Conservation (phyloP, 2,113 vertebrate genomes). For the Microcebus lehilahytsara region DNA sequence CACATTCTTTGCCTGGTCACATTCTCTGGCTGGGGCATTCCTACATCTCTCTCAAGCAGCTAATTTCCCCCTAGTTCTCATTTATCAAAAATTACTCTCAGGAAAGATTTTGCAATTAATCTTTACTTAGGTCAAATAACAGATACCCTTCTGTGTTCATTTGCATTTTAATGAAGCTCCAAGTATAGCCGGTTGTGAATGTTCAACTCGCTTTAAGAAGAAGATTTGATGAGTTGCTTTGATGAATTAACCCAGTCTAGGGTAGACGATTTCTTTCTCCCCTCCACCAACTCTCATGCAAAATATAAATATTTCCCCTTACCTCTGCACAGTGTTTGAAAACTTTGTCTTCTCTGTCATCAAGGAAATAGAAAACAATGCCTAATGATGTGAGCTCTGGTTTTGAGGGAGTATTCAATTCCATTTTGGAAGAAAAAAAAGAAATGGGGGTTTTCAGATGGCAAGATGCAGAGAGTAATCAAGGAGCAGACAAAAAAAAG, state of each 20-base stretch:
- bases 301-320: not conserved
- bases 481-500: not conserved
- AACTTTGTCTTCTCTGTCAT: not conserved
- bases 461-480: not conserved
- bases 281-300: not conserved
- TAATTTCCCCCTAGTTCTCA: not conserved
- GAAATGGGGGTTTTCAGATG: not conserved
- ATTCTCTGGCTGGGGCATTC: not conserved
- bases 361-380: not conserved
- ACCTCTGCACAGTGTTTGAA: not conserved
- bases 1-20: not conserved
- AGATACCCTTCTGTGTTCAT: not conserved
- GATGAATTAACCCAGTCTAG: not conserved
- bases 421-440: conserved; percentile 15
- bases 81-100: conserved; percentile 23
- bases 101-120: conserved; percentile 42
- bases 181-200: not conserved
- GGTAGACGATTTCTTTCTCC: not conserved
- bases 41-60: not conserved
- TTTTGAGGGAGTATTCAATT: conserved; percentile 28
- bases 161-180: conserved; percentile 38
- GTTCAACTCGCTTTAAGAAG: conserved; percentile 23
- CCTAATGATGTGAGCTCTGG: not conserved
- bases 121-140: not conserved
- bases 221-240: not conserved